These are phyloP conservation scores for Leptonema lineaticorne DNA, from an alignment of 1,140 invertebrate species.

Conservation along the genomic window DNA sequence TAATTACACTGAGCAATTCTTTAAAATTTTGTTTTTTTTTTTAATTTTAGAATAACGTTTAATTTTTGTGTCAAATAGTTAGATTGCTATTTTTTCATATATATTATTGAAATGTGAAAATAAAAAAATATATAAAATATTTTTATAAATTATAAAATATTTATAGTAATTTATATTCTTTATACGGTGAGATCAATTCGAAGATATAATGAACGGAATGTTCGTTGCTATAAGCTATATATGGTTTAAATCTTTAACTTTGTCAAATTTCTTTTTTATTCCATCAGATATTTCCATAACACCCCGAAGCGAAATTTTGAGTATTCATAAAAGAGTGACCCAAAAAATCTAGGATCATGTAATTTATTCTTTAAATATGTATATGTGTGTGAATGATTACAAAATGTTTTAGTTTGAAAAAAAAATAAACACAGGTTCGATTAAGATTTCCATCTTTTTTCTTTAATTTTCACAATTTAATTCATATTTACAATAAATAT, in stretches of 20 bases:
- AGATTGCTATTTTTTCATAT: too few relatives aligned
- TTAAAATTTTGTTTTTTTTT: too few relatives aligned
- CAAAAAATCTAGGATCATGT: background rate
- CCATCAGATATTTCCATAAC: background rate
- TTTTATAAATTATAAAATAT: too few relatives aligned
- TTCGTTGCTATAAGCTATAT: background rate
- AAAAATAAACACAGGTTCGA: background rate
- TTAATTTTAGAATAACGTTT: too few relatives aligned
- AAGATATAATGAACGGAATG: background rate
- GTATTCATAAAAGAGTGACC: slow-evolving; percentile 1
- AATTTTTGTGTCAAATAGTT: too few relatives aligned
- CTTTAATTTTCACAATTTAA: slow-evolving; percentile 36
- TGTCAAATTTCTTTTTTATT: slow-evolving; percentile 1
- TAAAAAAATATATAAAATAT: too few relatives aligned
- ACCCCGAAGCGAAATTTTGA: background rate
- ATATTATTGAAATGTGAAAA: too few relatives aligned
- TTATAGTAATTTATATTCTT: too few relatives aligned
- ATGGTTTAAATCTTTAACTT: background rate
- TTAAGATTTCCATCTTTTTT: slow-evolving; percentile 21
- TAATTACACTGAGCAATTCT: too few relatives aligned
- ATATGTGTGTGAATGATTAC: background rate
- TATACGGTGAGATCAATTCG: background rate
- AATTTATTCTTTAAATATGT: background rate
- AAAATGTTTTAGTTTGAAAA: background rate
- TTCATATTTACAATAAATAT: slow-evolving; percentile 40